Percentiles rank a stretch among this genome's conserved stretches.
These are phyloP conservation scores for Tapera naevia DNA, from an alignment of 2,797 vertebrate genomes.

Conservation along the genomic window DNA sequence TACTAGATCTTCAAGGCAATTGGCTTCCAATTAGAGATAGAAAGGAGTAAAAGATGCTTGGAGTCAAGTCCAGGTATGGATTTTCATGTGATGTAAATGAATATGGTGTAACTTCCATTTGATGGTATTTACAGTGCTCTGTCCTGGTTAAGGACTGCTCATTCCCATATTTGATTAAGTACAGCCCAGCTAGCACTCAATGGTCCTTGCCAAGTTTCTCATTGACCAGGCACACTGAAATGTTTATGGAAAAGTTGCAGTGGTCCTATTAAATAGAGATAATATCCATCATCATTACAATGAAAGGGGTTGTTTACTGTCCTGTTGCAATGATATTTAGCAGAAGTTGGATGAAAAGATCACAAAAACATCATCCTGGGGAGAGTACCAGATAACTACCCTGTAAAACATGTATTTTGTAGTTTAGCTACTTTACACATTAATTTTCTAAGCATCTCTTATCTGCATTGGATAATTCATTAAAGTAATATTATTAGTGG, in stretches of 20 bases:
- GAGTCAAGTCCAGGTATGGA: not conserved
- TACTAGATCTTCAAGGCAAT: not conserved
- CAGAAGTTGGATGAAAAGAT: not conserved
- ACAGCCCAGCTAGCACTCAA: not conserved
- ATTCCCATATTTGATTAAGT: not conserved
- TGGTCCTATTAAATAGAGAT: not conserved
- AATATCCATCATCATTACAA: not conserved
- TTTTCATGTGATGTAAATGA: rapidly evolving
- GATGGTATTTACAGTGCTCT: not conserved
- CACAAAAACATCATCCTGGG: not conserved
- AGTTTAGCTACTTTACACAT: not conserved
- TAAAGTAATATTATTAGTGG: not conserved
- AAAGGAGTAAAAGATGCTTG: not conserved
- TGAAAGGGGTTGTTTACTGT: not conserved
- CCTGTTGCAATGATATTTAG: not conserved
- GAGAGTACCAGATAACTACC: not conserved
- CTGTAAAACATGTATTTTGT: not conserved
- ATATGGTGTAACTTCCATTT: not conserved
- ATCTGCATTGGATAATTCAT: not conserved
- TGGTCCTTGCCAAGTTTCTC: not conserved
- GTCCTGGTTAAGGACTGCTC: not conserved
- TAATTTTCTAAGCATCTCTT: not conserved
- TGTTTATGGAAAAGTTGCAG: not conserved
- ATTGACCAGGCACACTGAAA: not conserved
- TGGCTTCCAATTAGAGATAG: not conserved